These are phyloP conservation scores for Drosophila yooni DNA, from an alignment of 2,888 invertebrate genomes.

Conservation along the genomic window DNA sequence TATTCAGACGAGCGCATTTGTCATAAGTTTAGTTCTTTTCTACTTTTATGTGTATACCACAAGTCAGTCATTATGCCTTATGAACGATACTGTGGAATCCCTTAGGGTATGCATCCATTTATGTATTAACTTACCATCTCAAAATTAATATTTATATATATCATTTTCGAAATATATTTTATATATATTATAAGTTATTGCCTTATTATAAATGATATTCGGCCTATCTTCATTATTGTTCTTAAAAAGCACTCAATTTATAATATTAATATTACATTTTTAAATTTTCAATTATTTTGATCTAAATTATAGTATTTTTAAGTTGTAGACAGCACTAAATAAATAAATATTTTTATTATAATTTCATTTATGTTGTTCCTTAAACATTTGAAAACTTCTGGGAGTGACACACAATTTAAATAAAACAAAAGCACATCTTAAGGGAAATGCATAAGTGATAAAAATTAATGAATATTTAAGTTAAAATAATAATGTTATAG, in stretches of 20 bases:
- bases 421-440: background rate
- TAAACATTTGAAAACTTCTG: background rate
- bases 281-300: background rate
- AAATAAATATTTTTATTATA: background rate
- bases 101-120: background rate
- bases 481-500: background rate
- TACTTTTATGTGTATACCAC: background rate
- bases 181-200: background rate
- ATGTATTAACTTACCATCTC: too few relatives aligned
- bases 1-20: slow-evolving; percentile 26
- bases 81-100: background rate
- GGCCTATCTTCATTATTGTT: background rate
- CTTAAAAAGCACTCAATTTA: rapidly evolving
- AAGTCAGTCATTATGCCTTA: slow-evolving; percentile 8
- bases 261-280: background rate
- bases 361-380: background rate
- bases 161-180: background rate
- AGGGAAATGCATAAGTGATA: background rate
- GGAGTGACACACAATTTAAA: background rate
- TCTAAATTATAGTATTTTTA: background rate
- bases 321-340: background rate
- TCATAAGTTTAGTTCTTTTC: slow-evolving; percentile 35
- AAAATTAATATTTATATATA: background rate
- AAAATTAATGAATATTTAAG: background rate
- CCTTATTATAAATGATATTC: background rate